Base-by-base conservation (phyloP, 2,888 invertebrate species). In the Pecten maximus region DNA sequence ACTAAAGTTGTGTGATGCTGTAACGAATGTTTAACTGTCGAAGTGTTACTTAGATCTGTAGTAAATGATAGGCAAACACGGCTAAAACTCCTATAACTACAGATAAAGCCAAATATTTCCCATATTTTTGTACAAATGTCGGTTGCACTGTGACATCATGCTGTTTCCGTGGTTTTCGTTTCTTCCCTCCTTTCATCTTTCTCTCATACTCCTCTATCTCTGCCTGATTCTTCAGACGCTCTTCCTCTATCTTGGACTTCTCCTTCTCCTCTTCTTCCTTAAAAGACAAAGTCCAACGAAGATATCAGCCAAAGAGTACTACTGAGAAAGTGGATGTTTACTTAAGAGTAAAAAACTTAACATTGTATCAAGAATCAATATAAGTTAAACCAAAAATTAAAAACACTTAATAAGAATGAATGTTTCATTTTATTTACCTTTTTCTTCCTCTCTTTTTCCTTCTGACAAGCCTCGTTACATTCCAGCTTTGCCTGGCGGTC, bases 341-440 rank as follows among this genome's bases (percentile, higher is more conserved):
- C 44, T 8, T 44, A 44, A 8, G 44, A 8, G 4, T 8, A 12
- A 44, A 44, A 44, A 8, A 44, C 12, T 44, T 12, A 44, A 44
- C n/a, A n/a, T n/a, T 40, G 23, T 40, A 54, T 39, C 48, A 40
- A 28, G 4, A 28, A 2, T 12, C 28, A 35, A 40, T 12, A 89
- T 35, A 89, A n/a, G 23, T 35, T 8, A 35, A 40, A 54, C 40
- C 16, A 48, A 28, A 28, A 40, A 40, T 40, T 40, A 0, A 23
- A 23, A 23, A 23, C 28, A 12, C 40, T 88, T 23, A n/a, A 90
- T 50, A 0, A 0, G 2, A 54, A 54, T 54, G 6, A 1, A 54
- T 2, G 23, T 54, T 54, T n/a, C n/a, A n/a, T 40, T 40, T 86
- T 98, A 98, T 74, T 48, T 92, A 96, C 96, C 95, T 95, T 91